Percentiles rank a stretch among this genome's conserved stretches.
phyloP scores from a whole-genome alignment of 2,888 invertebrate genomes.

The Isotomurus palustris region DNA sequence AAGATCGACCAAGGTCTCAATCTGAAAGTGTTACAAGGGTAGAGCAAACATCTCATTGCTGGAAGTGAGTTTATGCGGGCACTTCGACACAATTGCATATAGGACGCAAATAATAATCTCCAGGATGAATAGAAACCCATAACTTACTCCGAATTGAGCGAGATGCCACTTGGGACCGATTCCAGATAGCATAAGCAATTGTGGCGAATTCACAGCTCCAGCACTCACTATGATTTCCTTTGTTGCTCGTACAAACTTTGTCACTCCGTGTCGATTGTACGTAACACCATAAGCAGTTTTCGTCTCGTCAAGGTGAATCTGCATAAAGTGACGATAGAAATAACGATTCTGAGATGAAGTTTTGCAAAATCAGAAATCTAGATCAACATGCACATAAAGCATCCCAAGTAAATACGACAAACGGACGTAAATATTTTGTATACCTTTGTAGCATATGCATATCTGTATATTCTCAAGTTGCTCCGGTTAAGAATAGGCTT shows the following conservation, averaged over 20 bases:
- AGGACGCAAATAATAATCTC: not conserved
- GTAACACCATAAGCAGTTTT: conserved; percentile 39
- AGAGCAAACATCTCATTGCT: no score
- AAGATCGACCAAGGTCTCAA: conserved; percentile 22
- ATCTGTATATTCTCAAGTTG: conserved; percentile 30
- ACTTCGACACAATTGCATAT: no score
- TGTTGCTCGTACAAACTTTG: conserved; percentile 25
- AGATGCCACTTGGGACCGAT: conserved; percentile 38
- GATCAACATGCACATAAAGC: not conserved
- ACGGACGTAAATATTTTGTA: no score
- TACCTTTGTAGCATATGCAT: conserved; percentile 29
- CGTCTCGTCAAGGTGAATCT: conserved; percentile 37
- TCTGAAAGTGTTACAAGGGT: no score
- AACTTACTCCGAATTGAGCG: conserved; percentile 26
- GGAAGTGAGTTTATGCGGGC: no score
- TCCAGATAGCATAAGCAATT: conserved; percentile 38
- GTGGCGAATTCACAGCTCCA: conserved; percentile 33
- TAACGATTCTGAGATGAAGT: not conserved
- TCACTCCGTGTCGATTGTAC: conserved; percentile 35
- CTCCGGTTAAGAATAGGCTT: conserved; percentile 20
- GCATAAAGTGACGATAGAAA: not conserved
- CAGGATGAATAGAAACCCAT: not conserved
- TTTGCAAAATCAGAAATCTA: not conserved
- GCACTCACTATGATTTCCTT: conserved; percentile 42
- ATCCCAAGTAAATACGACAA: no score